Evolutionary conservation across 2,888 invertebrate genomes (phyloP).

Genomic region (Drosophila subquinaria): DNA sequence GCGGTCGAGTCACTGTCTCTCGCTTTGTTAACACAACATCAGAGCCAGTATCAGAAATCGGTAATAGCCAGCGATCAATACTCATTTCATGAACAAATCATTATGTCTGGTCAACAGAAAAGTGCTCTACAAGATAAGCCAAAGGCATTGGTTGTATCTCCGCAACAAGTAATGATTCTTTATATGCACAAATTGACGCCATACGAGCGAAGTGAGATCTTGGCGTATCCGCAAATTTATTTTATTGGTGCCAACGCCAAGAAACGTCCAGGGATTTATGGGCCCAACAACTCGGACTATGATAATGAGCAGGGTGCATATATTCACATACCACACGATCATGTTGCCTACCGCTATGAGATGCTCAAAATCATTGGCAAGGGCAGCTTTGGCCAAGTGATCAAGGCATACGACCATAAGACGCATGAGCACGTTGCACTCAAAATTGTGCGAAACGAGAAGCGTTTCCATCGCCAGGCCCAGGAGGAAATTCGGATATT

Average conservation of each 20-base stretch:
- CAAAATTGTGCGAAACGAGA: conserved; percentile 99
- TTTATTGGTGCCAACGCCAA: conserved; percentile 98
- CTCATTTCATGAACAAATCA: conserved; percentile 84
- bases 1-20: conserved; percentile 43
- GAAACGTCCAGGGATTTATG: conserved; percentile 95
- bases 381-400: conserved; percentile 99
- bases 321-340: conserved; percentile 98
- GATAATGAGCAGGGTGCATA: conserved; percentile 99
- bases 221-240: conserved; percentile 93
- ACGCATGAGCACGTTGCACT: conserved; percentile 97
- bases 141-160: conserved; percentile 90
- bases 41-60: conserved; percentile 40
- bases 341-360: conserved; percentile 96
- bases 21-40: conserved; percentile 31
- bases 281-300: conserved; percentile 97
- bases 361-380: conserved; percentile 99
- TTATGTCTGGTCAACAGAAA: conserved; percentile 85
- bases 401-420: conserved; percentile 99
- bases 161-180: conserved; percentile 95
- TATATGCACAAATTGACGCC: conserved; percentile 97
- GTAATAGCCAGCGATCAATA: conserved; percentile 56
- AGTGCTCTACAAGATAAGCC: conserved; percentile 84
- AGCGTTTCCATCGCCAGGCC: conserved; percentile 98
- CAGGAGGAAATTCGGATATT: conserved; percentile 99
- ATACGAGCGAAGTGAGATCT: conserved; percentile 98